These are phyloP conservation scores for Mohoua ochrocephala DNA, from an alignment of 2,113 vertebrate species.

Conservation along the genomic window DNA sequence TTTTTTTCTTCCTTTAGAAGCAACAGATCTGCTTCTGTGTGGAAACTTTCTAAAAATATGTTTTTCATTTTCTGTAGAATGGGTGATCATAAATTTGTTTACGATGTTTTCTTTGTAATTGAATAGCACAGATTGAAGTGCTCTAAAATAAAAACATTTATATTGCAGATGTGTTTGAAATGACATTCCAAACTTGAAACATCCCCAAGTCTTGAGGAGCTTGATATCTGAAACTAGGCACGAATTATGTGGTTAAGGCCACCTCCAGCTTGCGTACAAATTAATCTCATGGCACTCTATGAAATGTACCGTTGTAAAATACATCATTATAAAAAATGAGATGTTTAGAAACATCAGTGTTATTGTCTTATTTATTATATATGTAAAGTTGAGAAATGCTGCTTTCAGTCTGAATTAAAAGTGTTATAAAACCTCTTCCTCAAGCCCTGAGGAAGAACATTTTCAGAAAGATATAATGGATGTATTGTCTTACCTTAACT, in stretches of 20 bases:
- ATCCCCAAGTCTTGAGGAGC: background rate
- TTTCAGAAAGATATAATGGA: background rate
- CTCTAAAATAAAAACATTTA: constrained; percentile 21
- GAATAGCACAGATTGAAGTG: constrained; percentile 35
- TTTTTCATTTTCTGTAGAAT: constrained; percentile 44
- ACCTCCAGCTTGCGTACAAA: background rate
- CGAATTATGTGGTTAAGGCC: background rate
- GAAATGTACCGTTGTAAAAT: background rate
- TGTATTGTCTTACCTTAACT: background rate
- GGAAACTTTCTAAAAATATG: constrained; percentile 16
- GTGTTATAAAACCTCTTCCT: background rate
- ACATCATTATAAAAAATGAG: background rate
- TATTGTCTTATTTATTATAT: background rate
- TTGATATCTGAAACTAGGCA: background rate
- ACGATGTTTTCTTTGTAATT: constrained; percentile 31
- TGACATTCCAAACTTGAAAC: constrained; percentile 15
- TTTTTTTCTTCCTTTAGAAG: constrained; percentile 16
- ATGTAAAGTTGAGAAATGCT: background rate
- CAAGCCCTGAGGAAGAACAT: background rate
- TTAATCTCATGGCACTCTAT: background rate
- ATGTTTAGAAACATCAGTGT: background rate
- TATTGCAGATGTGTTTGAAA: constrained; percentile 22
- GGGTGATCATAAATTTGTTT: constrained; percentile 36
- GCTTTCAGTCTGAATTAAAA: background rate
- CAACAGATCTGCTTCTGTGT: constrained; percentile 14